Evolutionary conservation across 2,797 vertebrate species (phyloP).

Genomic region (Natrix natrix): DNA sequence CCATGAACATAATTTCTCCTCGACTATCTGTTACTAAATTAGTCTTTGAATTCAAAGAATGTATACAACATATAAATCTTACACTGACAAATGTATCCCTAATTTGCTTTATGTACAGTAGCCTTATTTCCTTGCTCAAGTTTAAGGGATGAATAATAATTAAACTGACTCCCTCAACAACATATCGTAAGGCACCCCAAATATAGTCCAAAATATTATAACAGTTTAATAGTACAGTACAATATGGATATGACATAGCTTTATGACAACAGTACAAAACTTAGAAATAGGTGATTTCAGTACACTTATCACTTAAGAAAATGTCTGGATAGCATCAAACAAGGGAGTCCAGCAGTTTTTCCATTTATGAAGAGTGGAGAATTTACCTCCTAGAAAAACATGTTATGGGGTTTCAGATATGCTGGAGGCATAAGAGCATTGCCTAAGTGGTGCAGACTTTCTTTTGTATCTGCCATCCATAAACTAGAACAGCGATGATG

Average conservation of each 20-base stretch:
- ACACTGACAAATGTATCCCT: neutral
- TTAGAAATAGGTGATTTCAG: neutral
- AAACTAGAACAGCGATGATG: neutral
- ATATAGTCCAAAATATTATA: neutral
- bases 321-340: neutral
- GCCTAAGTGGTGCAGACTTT: neutral
- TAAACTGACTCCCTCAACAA: neutral
- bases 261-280: neutral
- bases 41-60: neutral
- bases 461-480: neutral
- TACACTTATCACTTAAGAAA: neutral
- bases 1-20: neutral
- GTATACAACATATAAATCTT: neutral
- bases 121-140: neutral
- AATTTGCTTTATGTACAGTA: neutral
- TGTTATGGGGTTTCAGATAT: neutral
- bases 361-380: neutral
- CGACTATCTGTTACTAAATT: neutral
- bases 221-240: neutral
- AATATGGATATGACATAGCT: neutral
- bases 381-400: neutral
- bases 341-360: neutral
- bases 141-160: neutral
- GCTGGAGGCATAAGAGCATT: neutral
- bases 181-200: neutral